A percentile compares a stretch with the other conserved stretches of the same genome.
These are phyloP conservation scores for Pangasius djambal DNA, from an alignment of 2,797 vertebrate genomes.

Conservation along the genomic window DNA sequence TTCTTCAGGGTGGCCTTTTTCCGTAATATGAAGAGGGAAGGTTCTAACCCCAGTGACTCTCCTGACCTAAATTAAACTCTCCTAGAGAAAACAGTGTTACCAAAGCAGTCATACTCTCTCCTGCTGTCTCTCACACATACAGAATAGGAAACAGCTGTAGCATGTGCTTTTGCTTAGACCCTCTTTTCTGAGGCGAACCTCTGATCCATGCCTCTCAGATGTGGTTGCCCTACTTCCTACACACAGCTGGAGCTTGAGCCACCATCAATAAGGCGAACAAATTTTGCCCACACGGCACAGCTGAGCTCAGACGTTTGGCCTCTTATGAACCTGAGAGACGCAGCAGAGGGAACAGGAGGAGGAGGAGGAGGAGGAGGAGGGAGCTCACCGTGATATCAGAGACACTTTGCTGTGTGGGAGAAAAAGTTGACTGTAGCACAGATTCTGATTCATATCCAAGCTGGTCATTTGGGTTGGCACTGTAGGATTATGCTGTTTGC, in stretches of 20 bases:
- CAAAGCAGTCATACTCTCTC: slow-evolving; percentile 15
- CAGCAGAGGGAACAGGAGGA: neutral
- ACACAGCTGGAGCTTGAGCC: slow-evolving; percentile 61
- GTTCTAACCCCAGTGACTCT: slow-evolving; percentile 7
- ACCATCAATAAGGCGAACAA: slow-evolving; percentile 60
- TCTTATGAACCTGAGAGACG: slow-evolving; percentile 20
- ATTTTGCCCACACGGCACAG: slow-evolving; percentile 56
- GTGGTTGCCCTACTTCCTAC: slow-evolving; percentile 61
- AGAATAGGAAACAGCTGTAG: slow-evolving; percentile 71
- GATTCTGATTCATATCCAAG: neutral
- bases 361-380: neutral
- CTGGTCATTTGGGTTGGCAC: neutral
- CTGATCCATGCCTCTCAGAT: slow-evolving; percentile 66
- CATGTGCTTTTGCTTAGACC: slow-evolving; percentile 73
- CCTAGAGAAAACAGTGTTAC: neutral
- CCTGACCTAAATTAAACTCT: slow-evolving; percentile 45
- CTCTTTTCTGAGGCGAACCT: slow-evolving; percentile 67
- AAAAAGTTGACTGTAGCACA: neutral
- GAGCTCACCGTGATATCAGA: neutral
- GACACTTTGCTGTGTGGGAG: neutral
- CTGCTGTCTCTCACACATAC: slow-evolving; percentile 38
- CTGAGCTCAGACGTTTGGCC: slow-evolving; percentile 33
- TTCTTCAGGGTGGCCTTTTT: neutral
- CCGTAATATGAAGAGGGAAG: neutral
- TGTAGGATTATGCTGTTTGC: neutral